A percentile compares a stretch with the other conserved stretches of the same genome.
These are phyloP conservation scores for Sesamia nonagrioides DNA, from an alignment of 1,140 invertebrate genomes.

Conservation along the genomic window DNA sequence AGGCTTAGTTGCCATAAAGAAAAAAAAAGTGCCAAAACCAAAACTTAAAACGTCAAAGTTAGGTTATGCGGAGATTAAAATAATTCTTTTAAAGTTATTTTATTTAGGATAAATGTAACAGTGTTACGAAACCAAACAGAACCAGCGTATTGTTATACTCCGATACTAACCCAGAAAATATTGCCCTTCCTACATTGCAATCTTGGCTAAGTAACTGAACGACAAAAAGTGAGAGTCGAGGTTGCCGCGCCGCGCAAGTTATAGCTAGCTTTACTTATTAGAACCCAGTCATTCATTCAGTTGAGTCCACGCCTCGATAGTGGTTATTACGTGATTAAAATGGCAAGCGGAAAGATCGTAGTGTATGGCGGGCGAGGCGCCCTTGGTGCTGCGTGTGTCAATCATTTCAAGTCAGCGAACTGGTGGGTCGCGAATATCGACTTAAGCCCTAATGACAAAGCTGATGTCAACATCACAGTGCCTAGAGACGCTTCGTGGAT, in stretches of 20 bases:
- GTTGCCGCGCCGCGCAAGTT: constrained; percentile 64
- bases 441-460: constrained; percentile 95
- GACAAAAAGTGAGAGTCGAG: constrained; percentile 78
- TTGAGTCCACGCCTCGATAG: constrained; percentile 55
- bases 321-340: constrained; percentile 77
- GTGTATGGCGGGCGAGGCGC: constrained; percentile 98
- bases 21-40: too few species aligned
- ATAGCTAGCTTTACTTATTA: constrained; percentile 54
- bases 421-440: constrained; percentile 99
- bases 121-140: too few species aligned
- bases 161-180: constrained; percentile 16
- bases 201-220: neutral
- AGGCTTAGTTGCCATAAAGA: too few species aligned
- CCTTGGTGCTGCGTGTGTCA: constrained; percentile 94
- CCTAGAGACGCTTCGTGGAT: constrained; percentile 92
- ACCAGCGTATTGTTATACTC: constrained; percentile 7
- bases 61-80: too few species aligned
- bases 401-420: constrained; percentile 96
- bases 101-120: neutral
- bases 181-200: constrained; percentile 31
- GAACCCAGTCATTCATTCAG: constrained; percentile 65
- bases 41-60: too few species aligned
- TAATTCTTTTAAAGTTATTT: too few species aligned
- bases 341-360: constrained; percentile 91
- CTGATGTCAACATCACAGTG: constrained; percentile 96